Base-by-base conservation (phyloP, 2,113 vertebrate genomes). In the Gasterosteus aculeatus region DNA sequence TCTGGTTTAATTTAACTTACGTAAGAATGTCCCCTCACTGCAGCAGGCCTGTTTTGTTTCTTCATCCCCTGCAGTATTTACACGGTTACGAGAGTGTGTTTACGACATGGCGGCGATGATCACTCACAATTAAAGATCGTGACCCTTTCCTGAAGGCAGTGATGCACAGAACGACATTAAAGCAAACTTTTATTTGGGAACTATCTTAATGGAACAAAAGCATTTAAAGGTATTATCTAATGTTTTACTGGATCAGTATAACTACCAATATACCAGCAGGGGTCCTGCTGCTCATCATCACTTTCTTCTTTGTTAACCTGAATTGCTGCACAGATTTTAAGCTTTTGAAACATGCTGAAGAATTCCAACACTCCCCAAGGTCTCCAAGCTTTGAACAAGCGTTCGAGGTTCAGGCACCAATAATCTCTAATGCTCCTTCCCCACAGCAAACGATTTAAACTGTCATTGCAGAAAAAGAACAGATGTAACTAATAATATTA, bases 1-100 rank as follows among this genome's bases (percentile, higher is more conserved):
- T 71, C 76, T 84, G 86, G 64, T 89, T 85, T 69, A 76, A 82
- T 87, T 85, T 68, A 82, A 74, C 46, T 88, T 85, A 85, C 54
- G 61, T 85, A 87, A 90, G 19, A 78, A 74, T 57, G 63, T 66
- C 71, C 79, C 39, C 46, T 73, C 3, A 19, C 82, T 54, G n/a
- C 53, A 58, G 69, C 69, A 49, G 54, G 77, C 14, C 63, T 10
- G 57, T 79, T 85, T 80, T 87, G 83, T 90, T 81, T 80, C 70
- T 85, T 77, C 74, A 54, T 75, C 59, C 72, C 74, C 76, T 57
- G 69, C 58, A 39, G 66, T 65, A 82, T 80, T 86, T 81, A 73
- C 56, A 78, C 86, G 85, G 85, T 88, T 89, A 75, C 69, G 31
- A 81, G 77, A 44, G 57, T 54, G 56, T 72, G 82, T 87, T 88